These are phyloP conservation scores for Anthrax anthrax DNA, from an alignment of 2,888 invertebrate species.

Conservation along the genomic window DNA sequence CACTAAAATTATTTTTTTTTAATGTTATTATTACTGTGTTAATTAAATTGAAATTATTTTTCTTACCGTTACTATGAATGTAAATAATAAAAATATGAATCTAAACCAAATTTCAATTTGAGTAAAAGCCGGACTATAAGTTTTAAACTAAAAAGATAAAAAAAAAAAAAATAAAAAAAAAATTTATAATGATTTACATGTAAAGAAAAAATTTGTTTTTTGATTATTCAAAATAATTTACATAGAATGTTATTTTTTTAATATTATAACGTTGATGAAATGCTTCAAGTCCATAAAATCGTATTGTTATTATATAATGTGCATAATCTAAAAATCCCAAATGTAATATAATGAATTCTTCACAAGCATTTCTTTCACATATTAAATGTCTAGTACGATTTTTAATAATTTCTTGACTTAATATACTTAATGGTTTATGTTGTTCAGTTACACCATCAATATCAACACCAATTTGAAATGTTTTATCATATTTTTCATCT, in stretches of 20 bases:
- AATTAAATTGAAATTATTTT: constrained; percentile 4
- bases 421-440: constrained; percentile 52
- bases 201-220: background rate
- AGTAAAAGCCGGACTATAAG: constrained; percentile 90
- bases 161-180: constrained; percentile 1
- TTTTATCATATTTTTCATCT: constrained; percentile 86
- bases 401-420: constrained; percentile 48
- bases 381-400: constrained; percentile 72
- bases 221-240: constrained; percentile 37
- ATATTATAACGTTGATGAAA: constrained; percentile 76
- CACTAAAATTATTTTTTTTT: constrained; percentile 43
- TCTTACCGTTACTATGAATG: constrained; percentile 78
- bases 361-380: constrained; percentile 68
- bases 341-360: constrained; percentile 78
- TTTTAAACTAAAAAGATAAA: constrained; percentile 71
- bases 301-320: constrained; percentile 71
- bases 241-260: constrained; percentile 69
- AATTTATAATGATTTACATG: background rate
- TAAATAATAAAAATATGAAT: constrained; percentile 76
- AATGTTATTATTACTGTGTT: no score
- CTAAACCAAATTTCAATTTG: constrained; percentile 97
- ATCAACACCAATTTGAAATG: constrained; percentile 71
- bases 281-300: constrained; percentile 69
- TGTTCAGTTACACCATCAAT: constrained; percentile 68
- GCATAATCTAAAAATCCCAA: constrained; percentile 79